Percentiles rank a stretch among this genome's conserved stretches.
phyloP scores from a whole-genome alignment of 1,140 invertebrate genomes.

The Anoplophora glabripennis region DNA sequence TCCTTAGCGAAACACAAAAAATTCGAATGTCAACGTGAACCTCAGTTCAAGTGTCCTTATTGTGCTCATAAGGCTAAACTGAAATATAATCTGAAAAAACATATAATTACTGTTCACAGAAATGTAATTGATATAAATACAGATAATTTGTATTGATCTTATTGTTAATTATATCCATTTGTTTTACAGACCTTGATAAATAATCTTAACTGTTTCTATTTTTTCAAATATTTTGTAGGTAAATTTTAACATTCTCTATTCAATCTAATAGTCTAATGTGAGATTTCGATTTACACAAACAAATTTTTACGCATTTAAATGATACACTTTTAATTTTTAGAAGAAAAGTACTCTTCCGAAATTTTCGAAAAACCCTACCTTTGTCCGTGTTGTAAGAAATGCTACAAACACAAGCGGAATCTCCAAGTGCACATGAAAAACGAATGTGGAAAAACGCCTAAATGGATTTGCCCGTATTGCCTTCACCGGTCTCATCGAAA shows the following conservation, averaged over 20 bases:
- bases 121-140: slow-evolving; percentile 1
- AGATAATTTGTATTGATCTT: background rate
- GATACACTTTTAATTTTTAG: too few relatives aligned
- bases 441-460: slow-evolving; percentile 29
- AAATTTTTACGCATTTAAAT: too few relatives aligned
- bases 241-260: too few relatives aligned
- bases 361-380: slow-evolving; percentile 2
- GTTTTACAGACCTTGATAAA: too few relatives aligned
- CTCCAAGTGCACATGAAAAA: slow-evolving; percentile 30
- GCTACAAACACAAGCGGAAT: slow-evolving; percentile 29
- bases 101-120: slow-evolving; percentile 1
- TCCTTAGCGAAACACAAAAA: too few relatives aligned
- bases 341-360: background rate
- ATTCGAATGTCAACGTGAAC: too few relatives aligned
- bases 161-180: background rate
- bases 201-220: too few relatives aligned
- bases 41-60: too few relatives aligned
- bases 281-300: too few relatives aligned
- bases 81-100: slow-evolving; percentile 6
- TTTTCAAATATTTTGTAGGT: too few relatives aligned
- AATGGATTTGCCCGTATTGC: slow-evolving; percentile 26
- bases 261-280: too few relatives aligned
- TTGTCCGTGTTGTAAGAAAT: slow-evolving; percentile 27
- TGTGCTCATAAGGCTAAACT: too few relatives aligned
- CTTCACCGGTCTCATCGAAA: slow-evolving; percentile 23